phyloP scores from a whole-genome alignment of 2,113 vertebrate species.

The Dryoscopus gambensis region DNA sequence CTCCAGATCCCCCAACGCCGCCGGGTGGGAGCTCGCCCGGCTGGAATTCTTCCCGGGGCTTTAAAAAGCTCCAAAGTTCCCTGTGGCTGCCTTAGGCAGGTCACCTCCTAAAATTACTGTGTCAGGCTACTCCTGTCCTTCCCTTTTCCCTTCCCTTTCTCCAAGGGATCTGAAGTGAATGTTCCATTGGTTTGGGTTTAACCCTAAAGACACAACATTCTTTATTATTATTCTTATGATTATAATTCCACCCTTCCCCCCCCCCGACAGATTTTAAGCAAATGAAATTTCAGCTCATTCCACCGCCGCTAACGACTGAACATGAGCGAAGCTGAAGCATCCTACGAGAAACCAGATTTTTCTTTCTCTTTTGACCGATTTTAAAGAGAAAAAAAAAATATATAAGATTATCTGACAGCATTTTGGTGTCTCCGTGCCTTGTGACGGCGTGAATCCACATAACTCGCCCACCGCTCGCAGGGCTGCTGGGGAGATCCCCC shows the following conservation, averaged over 20 bases:
- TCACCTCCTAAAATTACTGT: background rate
- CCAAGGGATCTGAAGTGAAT: background rate
- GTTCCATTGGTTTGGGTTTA: background rate
- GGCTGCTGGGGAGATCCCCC: slow-evolving; percentile 1
- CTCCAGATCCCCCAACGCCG: background rate
- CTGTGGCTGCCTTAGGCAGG: background rate
- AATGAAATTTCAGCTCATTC: background rate
- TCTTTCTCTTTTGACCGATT: background rate
- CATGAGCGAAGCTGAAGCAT: background rate
- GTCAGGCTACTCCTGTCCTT: background rate
- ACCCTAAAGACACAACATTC: background rate
- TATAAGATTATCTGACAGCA: background rate
- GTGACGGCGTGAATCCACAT: background rate
- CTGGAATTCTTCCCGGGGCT: background rate
- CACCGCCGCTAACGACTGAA: background rate
- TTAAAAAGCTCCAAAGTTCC: background rate
- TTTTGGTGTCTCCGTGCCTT: background rate
- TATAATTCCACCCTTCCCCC: background rate
- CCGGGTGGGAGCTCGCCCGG: background rate
- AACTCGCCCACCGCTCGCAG: background rate
- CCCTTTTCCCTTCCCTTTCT: background rate
- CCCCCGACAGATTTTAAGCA: background rate
- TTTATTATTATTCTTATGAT: background rate
- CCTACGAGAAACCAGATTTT: background rate
- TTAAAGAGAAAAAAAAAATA: background rate